Base-by-base conservation (phyloP, 2,888 invertebrate genomes). In the Oconnorella tubifera region DNA sequence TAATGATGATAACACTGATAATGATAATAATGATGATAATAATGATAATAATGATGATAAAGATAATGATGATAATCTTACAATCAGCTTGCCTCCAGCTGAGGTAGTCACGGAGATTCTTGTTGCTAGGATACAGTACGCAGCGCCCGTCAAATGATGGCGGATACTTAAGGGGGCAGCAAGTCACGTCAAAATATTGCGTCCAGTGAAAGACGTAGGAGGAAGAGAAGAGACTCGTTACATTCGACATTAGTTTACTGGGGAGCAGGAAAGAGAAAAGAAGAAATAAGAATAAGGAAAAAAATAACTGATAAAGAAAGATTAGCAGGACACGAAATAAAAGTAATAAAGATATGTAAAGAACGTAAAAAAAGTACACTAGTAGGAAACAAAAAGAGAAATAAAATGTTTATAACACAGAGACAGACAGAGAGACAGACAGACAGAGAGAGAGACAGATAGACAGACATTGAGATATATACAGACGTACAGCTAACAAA, bases 131-230 rank as follows among this genome's bases (percentile, higher is more conserved):
- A 84, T 97, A 97, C 29, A 94, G 70, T 4, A 97, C 87, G 48
- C 91, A 84, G 65, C 97, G 86, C 0, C 91, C 92, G 84, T 98
- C 97, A 84, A 98, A 98, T n/a, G 89, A 86, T 3, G 97, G 97
- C 0, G 95, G 91, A 84, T 92, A 94, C 75, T 87, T 83, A 59
- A 96, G 83, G 50, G 74, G 70, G n/a, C n/a, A n/a, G n/a, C n/a
- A n/a, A 68, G 85, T 83, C 10, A 87, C 84, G 14, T 83, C 83
- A 83, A 97, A 94, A 84, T 87, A 91, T n/a, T 88, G 85, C 2
- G 83, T 83, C 97, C 97, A 98, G 78, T 89, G 86, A 80, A 87
- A 90, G 3, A 93, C 92, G 82, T 90, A 98, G 0, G 91, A 87
- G 0, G 92, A 88, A 3, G 93, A 86, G 82, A 98, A 98, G 72